Conservation (phyloP, 2,113 vertebrate genomes). For the Daboia siamensis region DNA sequence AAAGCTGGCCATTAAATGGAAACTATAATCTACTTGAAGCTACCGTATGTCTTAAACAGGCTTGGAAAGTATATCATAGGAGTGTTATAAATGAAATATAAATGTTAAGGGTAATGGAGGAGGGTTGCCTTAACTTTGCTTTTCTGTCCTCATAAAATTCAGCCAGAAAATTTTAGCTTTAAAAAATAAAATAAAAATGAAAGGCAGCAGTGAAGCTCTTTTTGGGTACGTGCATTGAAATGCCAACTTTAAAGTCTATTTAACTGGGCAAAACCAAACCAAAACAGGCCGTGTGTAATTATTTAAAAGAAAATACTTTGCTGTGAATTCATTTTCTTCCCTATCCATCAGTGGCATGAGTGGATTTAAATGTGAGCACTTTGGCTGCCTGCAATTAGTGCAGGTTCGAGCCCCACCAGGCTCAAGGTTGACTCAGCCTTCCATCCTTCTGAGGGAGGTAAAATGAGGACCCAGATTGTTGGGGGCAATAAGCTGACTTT, state of each 20-base stretch:
- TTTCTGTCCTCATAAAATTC: slow-evolving; percentile 9
- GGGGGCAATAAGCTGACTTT: no score
- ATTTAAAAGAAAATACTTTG: not conserved
- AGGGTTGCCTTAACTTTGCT: slow-evolving; percentile 6
- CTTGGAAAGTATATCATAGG: slow-evolving; percentile 13
- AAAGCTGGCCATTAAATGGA: slow-evolving; percentile 25
- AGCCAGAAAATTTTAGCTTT: not conserved
- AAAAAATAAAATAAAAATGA: not conserved
- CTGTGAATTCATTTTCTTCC: no score
- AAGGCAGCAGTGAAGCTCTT: not conserved
- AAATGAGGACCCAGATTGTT: no score
- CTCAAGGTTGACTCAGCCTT: no score
- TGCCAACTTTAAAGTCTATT: slow-evolving; percentile 1
- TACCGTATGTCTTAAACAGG: not conserved
- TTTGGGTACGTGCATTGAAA: not conserved
- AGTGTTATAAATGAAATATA: slow-evolving; percentile 29
- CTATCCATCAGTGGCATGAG: not conserved
- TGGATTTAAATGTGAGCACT: not conserved
- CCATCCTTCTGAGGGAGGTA: no score
- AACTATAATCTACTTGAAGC: slow-evolving; percentile 22
- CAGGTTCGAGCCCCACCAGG: no score
- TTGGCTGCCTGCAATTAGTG: no score
- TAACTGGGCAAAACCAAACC: not conserved
- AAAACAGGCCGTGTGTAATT: not conserved
- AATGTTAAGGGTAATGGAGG: slow-evolving; percentile 9